Percentiles rank a stretch among this genome's conserved stretches.
Evolutionary conservation across 2,797 vertebrate species (phyloP).

Genomic region (Gadopsis marmoratus): DNA sequence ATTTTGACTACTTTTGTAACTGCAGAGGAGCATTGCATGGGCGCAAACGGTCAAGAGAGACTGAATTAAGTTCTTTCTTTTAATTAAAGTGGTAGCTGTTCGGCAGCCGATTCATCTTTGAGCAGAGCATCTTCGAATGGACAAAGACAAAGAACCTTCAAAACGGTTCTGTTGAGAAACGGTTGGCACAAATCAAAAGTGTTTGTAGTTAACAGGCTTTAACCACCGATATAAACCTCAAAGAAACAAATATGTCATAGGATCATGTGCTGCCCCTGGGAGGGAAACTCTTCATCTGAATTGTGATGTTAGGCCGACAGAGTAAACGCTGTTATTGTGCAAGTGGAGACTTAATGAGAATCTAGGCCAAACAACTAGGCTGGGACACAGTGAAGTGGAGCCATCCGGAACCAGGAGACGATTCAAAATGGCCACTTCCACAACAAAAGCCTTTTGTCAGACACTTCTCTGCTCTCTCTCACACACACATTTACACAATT

Average conservation of each 20-base stretch:
- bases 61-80: background rate
- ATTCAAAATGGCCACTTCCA: constrained; percentile 69
- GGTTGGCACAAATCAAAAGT: background rate
- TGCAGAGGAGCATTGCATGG: background rate
- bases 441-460: constrained; percentile 83
- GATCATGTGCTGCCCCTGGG: background rate
- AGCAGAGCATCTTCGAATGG: background rate
- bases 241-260: constrained; percentile 6
- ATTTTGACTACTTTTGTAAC: background rate
- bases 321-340: constrained; percentile 37
- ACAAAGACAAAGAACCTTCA: background rate
- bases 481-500: background rate
- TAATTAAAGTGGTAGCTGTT: background rate
- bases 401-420: constrained; percentile 60
- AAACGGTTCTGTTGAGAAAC: background rate
- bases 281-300: constrained; percentile 20
- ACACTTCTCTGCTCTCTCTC: constrained; percentile 17
- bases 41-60: background rate
- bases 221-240: background rate
- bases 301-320: constrained; percentile 11
- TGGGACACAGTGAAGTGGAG: constrained; percentile 57
- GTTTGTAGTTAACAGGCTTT: background rate
- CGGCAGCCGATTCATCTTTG: background rate
- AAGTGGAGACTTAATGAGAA: constrained; percentile 53
- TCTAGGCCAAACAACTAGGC: constrained; percentile 58